Conservation (phyloP, 2,797 vertebrate genomes). For the Anisognathus igniventris region DNA sequence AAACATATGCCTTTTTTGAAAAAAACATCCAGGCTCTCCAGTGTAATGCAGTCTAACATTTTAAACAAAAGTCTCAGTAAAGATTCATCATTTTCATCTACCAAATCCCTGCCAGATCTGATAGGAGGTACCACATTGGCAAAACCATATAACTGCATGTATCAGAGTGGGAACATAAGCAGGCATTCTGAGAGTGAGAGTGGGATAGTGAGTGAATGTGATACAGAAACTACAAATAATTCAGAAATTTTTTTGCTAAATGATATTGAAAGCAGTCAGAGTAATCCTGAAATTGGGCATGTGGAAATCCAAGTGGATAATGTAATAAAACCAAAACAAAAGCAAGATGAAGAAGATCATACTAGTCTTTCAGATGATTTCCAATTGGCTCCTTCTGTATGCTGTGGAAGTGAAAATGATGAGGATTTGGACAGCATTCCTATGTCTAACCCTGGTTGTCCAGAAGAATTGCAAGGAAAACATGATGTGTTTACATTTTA, state of each 20-base stretch:
- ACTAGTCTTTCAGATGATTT: slow-evolving; percentile 57
- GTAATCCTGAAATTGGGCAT: slow-evolving; percentile 61
- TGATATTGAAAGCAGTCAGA: slow-evolving; percentile 65
- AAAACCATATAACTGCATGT: slow-evolving; percentile 67
- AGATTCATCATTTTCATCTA: slow-evolving; percentile 90
- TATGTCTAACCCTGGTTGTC: slow-evolving; percentile 41
- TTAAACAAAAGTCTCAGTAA: slow-evolving; percentile 86
- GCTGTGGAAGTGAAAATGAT: slow-evolving; percentile 64
- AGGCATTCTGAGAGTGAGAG: slow-evolving; percentile 89
- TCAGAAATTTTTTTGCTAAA: slow-evolving; percentile 80
- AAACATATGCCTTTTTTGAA: slow-evolving; percentile 71
- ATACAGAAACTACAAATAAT: slow-evolving; percentile 81
- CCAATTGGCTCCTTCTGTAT: slow-evolving; percentile 55
- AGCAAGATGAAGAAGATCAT: slow-evolving; percentile 56
- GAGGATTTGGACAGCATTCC: slow-evolving; percentile 63
- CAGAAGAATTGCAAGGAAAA: slow-evolving; percentile 73
- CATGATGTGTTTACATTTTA: slow-evolving; percentile 76
- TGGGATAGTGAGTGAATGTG: slow-evolving; percentile 90
- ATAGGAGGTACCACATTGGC: slow-evolving; percentile 70
- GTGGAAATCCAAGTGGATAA: slow-evolving; percentile 58
- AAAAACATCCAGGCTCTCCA: slow-evolving; percentile 58
- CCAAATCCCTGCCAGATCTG: slow-evolving; percentile 89
- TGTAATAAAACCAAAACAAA: slow-evolving; percentile 64
- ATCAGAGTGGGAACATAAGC: slow-evolving; percentile 72
- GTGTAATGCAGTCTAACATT: slow-evolving; percentile 66